phyloP scores from a whole-genome alignment of 2,797 vertebrate species.

The Pipistrellus nathusii region DNA sequence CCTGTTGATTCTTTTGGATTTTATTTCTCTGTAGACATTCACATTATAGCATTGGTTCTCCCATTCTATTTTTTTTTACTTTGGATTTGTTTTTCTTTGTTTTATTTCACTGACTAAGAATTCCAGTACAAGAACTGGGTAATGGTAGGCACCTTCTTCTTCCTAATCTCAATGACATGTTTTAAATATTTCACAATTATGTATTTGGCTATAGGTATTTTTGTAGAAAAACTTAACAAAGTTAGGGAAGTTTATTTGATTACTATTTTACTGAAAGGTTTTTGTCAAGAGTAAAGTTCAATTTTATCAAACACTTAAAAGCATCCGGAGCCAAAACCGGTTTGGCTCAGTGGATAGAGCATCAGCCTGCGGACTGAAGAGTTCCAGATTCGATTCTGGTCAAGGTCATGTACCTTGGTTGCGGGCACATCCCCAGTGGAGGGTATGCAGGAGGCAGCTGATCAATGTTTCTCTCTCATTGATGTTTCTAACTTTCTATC shows the following conservation, averaged over 20 bases:
- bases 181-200: slow-evolving; percentile 9
- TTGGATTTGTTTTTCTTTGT: background rate
- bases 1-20: background rate
- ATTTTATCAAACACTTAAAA: background rate
- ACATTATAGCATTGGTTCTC: background rate
- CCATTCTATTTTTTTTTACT: background rate
- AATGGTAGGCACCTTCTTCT: background rate
- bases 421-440: too few relatives aligned
- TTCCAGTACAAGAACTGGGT: background rate
- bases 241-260: background rate
- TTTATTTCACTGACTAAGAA: background rate
- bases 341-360: too few relatives aligned
- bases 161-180: background rate
- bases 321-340: background rate
- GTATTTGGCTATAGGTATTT: background rate
- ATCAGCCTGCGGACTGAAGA: too few relatives aligned
- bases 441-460: too few relatives aligned
- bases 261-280: background rate
- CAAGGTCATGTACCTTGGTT: too few relatives aligned
- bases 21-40: background rate
- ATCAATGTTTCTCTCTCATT: too few relatives aligned
- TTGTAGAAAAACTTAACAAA: slow-evolving; percentile 8
- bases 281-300: background rate
- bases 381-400: too few relatives aligned
- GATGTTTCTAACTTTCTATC: too few relatives aligned